Percentiles rank a stretch among this genome's conserved stretches.
phyloP scores from a whole-genome alignment of 2,797 vertebrate species.

The Dendrocincla fuliginosa region DNA sequence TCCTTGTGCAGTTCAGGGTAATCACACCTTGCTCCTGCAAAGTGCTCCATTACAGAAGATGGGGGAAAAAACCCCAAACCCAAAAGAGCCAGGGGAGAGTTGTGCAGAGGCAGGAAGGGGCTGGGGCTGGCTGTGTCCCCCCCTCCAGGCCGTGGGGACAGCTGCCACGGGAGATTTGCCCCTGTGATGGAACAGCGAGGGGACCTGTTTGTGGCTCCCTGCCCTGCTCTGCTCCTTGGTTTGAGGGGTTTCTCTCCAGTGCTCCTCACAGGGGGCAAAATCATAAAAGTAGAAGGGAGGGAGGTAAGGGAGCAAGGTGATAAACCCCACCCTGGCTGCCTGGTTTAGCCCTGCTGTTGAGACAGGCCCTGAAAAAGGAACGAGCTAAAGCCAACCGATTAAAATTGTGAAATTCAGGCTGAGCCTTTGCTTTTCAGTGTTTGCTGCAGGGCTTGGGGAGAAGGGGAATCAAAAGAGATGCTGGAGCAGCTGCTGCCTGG shows the following conservation, averaged over 20 bases:
- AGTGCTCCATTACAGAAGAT: neutral
- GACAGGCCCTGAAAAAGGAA: neutral
- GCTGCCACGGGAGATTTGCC: too few species aligned
- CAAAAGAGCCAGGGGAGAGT: too few species aligned
- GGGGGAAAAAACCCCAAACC: neutral
- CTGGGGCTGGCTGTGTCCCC: neutral
- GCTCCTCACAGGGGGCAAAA: neutral
- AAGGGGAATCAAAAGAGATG: neutral
- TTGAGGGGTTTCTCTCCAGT: too few species aligned
- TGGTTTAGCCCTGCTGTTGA: rapidly evolving
- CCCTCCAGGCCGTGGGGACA: neutral
- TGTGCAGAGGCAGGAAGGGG: neutral
- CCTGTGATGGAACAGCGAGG: too few species aligned
- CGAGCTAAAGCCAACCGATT: neutral
- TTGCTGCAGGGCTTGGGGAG: neutral
- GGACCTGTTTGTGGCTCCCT: too few species aligned
- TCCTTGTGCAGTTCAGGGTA: neutral
- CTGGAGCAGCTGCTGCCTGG: neutral
- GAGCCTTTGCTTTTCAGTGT: neutral
- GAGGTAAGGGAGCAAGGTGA: neutral
- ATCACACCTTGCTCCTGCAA: neutral
- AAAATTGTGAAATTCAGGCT: rapidly evolving
- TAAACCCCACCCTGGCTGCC: neutral
- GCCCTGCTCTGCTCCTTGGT: too few species aligned
- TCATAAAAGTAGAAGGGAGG: neutral